Conservation (phyloP, 2,888 invertebrate species). For the Himalopsyche anomala region DNA sequence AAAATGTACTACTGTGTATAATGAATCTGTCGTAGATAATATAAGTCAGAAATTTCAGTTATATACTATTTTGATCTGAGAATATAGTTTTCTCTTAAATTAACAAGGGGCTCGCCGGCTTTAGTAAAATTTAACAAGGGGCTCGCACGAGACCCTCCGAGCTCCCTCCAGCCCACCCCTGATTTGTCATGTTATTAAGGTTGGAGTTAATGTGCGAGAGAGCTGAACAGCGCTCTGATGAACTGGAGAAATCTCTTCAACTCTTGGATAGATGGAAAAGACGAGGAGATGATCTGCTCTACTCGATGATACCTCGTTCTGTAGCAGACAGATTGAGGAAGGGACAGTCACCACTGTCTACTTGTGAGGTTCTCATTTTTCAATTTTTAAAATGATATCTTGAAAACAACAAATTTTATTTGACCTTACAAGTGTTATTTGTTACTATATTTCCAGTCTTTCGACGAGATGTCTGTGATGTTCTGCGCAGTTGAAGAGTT, state of each 20-base stretch:
- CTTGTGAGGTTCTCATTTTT: slow-evolving; percentile 80
- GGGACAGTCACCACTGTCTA: slow-evolving; percentile 85
- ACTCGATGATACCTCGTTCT: slow-evolving; percentile 93
- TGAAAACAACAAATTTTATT: no score
- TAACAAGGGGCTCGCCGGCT: no score
- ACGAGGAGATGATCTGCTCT: slow-evolving; percentile 89
- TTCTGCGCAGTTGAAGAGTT: slow-evolving; percentile 84
- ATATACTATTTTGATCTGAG: no score
- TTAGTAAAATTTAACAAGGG: no score
- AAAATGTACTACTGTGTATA: no score
- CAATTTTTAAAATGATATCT: neutral
- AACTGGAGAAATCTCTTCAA: slow-evolving; percentile 86
- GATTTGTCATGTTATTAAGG: slow-evolving; percentile 69
- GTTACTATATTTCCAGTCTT: slow-evolving; percentile 76
- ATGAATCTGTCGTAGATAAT: no score
- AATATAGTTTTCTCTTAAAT: no score
- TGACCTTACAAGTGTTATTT: neutral
- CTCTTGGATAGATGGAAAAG: slow-evolving; percentile 90
- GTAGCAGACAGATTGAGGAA: slow-evolving; percentile 88
- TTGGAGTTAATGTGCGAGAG: slow-evolving; percentile 89
- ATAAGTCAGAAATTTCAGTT: no score
- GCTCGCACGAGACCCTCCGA: no score
- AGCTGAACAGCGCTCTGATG: slow-evolving; percentile 86
- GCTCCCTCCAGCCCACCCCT: no score
- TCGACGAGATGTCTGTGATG: slow-evolving; percentile 86